Evolutionary conservation across 64 coral and sea anemone genomes (phyloP).

Genomic region (Astreopora myriophthalma): DNA sequence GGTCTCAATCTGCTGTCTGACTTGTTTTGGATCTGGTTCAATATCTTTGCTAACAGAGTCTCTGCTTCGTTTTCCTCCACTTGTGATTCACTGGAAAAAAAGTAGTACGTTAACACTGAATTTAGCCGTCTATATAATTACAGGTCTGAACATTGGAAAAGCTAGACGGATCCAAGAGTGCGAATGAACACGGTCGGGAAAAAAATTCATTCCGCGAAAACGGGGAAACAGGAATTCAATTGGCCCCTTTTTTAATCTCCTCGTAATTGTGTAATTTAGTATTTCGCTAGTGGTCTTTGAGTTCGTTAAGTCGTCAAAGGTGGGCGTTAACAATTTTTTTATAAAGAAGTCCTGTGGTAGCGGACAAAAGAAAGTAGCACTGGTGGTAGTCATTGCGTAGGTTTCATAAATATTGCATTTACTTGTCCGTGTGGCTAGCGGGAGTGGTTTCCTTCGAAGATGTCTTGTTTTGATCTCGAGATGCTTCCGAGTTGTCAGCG

Average conservation of each 20-base stretch:
- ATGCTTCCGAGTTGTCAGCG: background rate
- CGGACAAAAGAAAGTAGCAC: too few species aligned
- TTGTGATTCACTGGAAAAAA: background rate
- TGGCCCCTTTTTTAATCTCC: too few species aligned
- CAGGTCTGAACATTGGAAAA: background rate
- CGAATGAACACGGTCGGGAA: too few species aligned
- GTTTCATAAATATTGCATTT: background rate
- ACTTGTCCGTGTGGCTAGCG: background rate
- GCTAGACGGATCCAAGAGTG: background rate
- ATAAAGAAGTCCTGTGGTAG: too few species aligned
- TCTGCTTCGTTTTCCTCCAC: background rate
- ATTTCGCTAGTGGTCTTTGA: too few species aligned
- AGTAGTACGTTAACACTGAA: background rate
- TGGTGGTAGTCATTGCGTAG: too few species aligned
- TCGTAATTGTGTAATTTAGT: too few species aligned
- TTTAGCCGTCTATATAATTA: background rate
- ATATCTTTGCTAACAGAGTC: slow-evolving; percentile 22
- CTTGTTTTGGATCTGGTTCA: slow-evolving; percentile 69
- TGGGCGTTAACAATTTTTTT: too few species aligned
- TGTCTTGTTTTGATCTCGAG: background rate
- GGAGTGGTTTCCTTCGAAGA: background rate
- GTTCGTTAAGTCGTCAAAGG: too few species aligned
- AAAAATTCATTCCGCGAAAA: too few species aligned
- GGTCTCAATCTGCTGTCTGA: slow-evolving; percentile 69
- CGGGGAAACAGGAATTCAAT: too few species aligned